phyloP scores from a whole-genome alignment of 2,113 vertebrate species.

The Anoplopoma fimbria region DNA sequence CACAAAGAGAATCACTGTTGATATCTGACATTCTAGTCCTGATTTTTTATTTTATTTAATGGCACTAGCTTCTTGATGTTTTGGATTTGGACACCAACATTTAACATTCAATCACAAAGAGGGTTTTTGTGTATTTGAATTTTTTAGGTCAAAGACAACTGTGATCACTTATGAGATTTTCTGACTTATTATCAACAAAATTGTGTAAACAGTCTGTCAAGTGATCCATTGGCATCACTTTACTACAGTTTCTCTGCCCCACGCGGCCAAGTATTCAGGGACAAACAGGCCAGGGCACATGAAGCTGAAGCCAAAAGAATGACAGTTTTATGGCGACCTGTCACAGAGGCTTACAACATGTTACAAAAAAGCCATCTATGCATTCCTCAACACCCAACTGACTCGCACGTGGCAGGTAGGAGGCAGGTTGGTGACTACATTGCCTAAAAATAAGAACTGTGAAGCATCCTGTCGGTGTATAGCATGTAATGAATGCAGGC shows the following conservation, averaged over 20 bases:
- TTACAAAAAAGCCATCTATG: slow-evolving; percentile 28
- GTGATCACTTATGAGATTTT: background rate
- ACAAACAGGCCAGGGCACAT: slow-evolving; percentile 15
- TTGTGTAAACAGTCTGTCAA: background rate
- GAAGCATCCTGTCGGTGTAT: slow-evolving; percentile 29
- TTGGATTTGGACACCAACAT: background rate
- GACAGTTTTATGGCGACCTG: slow-evolving; percentile 31
- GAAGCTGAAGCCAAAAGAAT: slow-evolving; percentile 39
- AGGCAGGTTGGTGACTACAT: slow-evolving; percentile 36
- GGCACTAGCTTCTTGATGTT: background rate
- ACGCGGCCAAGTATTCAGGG: background rate
- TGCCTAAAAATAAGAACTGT: slow-evolving; percentile 63
- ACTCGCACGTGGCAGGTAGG: slow-evolving; percentile 48
- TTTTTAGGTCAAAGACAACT: background rate
- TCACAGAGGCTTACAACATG: slow-evolving; percentile 50
- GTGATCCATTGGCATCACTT: background rate
- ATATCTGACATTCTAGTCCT: background rate
- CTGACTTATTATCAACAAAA: background rate
- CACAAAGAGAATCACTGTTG: background rate
- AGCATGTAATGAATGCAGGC: slow-evolving; percentile 42
- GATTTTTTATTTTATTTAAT: background rate
- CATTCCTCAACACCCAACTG: slow-evolving; percentile 26
- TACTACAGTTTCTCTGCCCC: background rate
- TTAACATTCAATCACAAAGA: background rate
- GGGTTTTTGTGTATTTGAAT: background rate